These are phyloP conservation scores for Polypedilum pembai DNA, from an alignment of 1,140 invertebrate genomes.

Conservation along the genomic window DNA sequence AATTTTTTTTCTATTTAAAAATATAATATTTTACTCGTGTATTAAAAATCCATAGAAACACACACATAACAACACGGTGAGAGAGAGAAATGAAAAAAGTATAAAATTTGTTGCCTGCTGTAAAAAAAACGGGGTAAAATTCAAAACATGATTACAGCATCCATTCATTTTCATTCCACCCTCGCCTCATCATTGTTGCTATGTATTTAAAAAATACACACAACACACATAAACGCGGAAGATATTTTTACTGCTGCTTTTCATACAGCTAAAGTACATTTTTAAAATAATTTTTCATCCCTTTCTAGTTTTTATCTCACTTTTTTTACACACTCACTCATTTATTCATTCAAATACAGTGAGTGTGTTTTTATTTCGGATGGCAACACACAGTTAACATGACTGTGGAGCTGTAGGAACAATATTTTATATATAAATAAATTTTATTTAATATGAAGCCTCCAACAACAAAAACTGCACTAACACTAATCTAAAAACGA, in stretches of 20 bases:
- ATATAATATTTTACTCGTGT: too few species aligned
- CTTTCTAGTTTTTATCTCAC: slow-evolving; percentile 17
- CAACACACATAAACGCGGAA: slow-evolving; percentile 1
- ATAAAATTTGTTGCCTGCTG: not conserved
- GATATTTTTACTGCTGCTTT: too few species aligned
- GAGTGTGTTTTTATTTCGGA: not conserved
- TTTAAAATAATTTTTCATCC: not conserved
- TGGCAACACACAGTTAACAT: not conserved
- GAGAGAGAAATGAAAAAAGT: not conserved
- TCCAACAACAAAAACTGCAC: not conserved
- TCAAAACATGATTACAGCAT: slow-evolving; percentile 15
- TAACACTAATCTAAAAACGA: not conserved
- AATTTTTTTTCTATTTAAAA: too few species aligned
- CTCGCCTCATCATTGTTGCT: not conserved
- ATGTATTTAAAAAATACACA: not conserved
- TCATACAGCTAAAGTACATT: not conserved
- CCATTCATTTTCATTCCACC: slow-evolving; percentile 11
- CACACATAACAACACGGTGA: not conserved
- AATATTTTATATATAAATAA: not conserved
- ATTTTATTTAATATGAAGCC: slow-evolving; percentile 1
- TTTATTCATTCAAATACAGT: slow-evolving; percentile 1
- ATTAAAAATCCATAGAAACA: not conserved
- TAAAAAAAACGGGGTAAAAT: slow-evolving; percentile 20
- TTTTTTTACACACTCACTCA: slow-evolving; percentile 9
- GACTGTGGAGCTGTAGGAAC: too few species aligned